phyloP scores from a whole-genome alignment of 2,797 vertebrate genomes.

The Moxostoma hubbsi region DNA sequence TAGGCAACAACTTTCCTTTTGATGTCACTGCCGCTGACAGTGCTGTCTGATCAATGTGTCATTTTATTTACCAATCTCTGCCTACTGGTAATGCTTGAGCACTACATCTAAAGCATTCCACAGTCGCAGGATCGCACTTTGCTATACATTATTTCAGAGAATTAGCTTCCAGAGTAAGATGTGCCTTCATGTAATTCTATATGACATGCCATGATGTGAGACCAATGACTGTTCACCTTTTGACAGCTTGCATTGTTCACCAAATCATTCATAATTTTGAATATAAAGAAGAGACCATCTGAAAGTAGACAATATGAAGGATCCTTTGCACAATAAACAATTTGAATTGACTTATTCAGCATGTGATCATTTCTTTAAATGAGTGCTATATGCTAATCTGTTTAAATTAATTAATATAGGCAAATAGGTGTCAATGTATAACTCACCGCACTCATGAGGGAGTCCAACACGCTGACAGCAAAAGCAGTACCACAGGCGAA shows the following conservation, averaged over 20 bases:
- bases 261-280: conserved; percentile 33
- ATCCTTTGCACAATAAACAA: conserved; percentile 20
- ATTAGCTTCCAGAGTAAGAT: conserved; percentile 38
- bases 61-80: conserved; percentile 69
- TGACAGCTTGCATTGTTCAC: conserved; percentile 21
- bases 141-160: conserved; percentile 45
- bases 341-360: conserved; percentile 31
- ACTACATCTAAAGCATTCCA: conserved; percentile 52
- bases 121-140: conserved; percentile 34
- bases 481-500: conserved; percentile 98
- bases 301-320: conserved; percentile 32
- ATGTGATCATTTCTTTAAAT: conserved; percentile 32
- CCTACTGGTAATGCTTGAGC: conserved; percentile 60
- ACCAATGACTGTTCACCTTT: conserved; percentile 32
- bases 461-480: conserved; percentile 97
- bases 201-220: conserved; percentile 45
- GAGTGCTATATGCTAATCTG: conserved; percentile 20
- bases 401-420: conserved; percentile 34
- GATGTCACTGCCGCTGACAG: conserved; percentile 66
- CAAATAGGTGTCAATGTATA: conserved; percentile 14
- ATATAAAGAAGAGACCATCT: conserved; percentile 19
- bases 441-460: conserved; percentile 98
- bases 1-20: conserved; percentile 67
- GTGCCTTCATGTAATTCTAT: conserved; percentile 47
- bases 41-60: conserved; percentile 69